Evolutionary conservation across 2,113 vertebrate genomes (phyloP).

Genomic region (Lagenorhynchus albirostris): DNA sequence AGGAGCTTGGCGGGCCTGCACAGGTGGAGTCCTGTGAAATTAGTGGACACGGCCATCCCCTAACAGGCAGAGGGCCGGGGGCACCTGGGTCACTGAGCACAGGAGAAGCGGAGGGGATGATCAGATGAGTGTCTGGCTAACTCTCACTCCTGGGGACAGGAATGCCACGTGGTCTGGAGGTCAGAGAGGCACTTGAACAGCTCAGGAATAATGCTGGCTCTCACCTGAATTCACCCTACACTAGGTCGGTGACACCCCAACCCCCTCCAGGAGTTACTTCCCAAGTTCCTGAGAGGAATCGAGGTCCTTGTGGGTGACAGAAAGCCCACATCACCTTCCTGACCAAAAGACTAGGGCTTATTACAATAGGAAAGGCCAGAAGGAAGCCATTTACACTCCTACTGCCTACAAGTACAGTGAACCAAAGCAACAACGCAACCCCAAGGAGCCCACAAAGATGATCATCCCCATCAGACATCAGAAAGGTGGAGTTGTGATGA

Average conservation of each 20-base stretch:
- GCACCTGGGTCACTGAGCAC: background rate
- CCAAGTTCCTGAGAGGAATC: background rate
- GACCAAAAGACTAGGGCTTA: background rate
- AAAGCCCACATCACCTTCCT: background rate
- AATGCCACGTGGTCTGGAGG: background rate
- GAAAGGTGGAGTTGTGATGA: background rate
- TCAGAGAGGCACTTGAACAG: rapidly evolving
- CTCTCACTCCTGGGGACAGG: background rate
- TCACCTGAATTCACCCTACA: background rate
- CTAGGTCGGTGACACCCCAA: background rate
- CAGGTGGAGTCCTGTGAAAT: background rate
- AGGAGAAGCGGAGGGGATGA: rapidly evolving
- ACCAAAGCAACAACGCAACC: no score
- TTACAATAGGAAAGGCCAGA: background rate
- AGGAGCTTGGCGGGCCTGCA: background rate
- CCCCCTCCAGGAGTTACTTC: background rate
- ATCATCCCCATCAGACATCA: background rate
- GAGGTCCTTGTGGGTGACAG: background rate
- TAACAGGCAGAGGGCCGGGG: background rate
- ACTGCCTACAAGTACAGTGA: background rate
- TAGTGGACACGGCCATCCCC: no score
- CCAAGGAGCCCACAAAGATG: background rate
- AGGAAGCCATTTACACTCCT: background rate
- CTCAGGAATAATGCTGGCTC: background rate
- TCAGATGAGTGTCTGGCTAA: no score